These are phyloP conservation scores for Catharus minimus DNA, from an alignment of 2,113 vertebrate genomes.

Conservation along the genomic window DNA sequence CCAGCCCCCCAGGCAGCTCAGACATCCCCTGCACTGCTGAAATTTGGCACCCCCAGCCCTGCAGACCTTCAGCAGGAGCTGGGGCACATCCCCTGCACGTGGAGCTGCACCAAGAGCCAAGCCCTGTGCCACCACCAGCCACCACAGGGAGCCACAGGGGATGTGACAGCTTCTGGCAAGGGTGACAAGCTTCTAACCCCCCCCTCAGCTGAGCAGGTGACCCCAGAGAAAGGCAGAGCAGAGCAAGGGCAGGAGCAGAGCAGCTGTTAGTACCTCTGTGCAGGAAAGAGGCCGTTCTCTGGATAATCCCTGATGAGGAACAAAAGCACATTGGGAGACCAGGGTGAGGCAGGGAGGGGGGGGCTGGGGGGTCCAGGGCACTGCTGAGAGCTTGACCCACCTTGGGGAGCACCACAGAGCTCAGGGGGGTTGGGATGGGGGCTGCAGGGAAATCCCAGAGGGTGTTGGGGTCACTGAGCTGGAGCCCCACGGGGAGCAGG, in stretches of 20 bases:
- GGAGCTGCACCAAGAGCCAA: background rate
- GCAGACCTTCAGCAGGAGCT: background rate
- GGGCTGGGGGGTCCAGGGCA: background rate
- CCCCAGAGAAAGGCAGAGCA: conserved; percentile 17
- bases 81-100: fast-evolving
- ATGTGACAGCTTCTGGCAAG: background rate
- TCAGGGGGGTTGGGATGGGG: fast-evolving
- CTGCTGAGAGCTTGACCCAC: background rate
- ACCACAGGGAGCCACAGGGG: background rate
- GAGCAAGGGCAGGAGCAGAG: conserved; percentile 70
- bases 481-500: background rate
- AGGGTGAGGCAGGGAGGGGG: conserved; percentile 59
- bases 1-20: background rate
- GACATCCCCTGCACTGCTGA: background rate
- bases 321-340: conserved; percentile 63
- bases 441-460: background rate
- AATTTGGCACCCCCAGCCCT: background rate
- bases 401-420: fast-evolving
- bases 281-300: conserved; percentile 88
- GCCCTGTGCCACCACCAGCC: background rate
- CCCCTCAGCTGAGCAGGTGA: background rate
- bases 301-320: conserved; percentile 88
- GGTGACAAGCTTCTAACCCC: background rate
- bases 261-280: conserved; percentile 88
- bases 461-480: fast-evolving